Base-by-base conservation (phyloP, 2,113 vertebrate species). In the Blennius ocellaris region DNA sequence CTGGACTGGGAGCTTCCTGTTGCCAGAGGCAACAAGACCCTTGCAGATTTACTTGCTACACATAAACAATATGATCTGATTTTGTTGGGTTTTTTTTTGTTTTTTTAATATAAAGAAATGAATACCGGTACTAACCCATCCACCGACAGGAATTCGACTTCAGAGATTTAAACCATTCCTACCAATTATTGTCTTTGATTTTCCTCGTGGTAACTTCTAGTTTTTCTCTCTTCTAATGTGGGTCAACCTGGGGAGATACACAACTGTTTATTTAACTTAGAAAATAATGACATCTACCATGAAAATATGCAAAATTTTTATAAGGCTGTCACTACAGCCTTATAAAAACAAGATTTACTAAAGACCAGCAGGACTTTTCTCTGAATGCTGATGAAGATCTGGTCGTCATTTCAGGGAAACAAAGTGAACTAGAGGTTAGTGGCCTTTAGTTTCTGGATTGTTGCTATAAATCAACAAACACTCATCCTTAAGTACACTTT, bases 341-440 rank as follows among this genome's bases (percentile, higher is more conserved):
- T 94, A 94, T n/a, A 64, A 62, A 11, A 91, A 90, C 1, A 91
- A 93, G 14, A 90, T 94, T 71, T 96, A 93, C 87, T 93, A 94
- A 60, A 74, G 94, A 74, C 89, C 92, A 6, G 61, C 91, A 57
- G 76, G 80, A 63, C 80, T 94, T 59, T 89, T 94, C 59, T 90
- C n/a, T 93, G 0, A 87, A 92, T 68, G 40, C 78, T 91, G 57
- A 15, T 9, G 64, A 74, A 49, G 65, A 87, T 89, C 0, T 91
- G 91, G 55, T 70, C 21, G 48, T 7, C 38, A 60, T 73, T 53
- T 69, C 45, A 37, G 1, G 36, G 6, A 91, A 91, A 16, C 89
- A 93, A 14, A 44, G 74, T 21, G 11, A 71, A 1, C 0, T 68
- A 16, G 76, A 93, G 93, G 93, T 95, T 54, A 80, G 45, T 64